Base-by-base conservation (phyloP, 2,797 vertebrate genomes). In the Decapterus maruadsi region DNA sequence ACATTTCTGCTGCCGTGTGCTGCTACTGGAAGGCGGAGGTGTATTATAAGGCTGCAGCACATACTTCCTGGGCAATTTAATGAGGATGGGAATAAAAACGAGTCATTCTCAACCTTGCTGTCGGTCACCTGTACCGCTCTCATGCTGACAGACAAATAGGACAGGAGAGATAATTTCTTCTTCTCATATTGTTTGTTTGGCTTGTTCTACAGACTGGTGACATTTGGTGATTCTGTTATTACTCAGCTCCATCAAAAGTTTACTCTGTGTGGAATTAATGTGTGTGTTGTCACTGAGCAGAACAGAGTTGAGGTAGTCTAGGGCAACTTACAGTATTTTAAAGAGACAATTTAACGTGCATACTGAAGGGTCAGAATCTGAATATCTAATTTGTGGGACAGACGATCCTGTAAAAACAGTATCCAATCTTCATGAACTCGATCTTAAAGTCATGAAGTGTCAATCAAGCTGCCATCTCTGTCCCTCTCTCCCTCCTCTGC, bases 31-130 rank as follows among this genome's bases (percentile, higher is more conserved):
- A 75, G 75, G 70, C 72, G 77, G 66, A 81, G 75, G 82, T 72
- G 81, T 67, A 42, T 66, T 2, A 40, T 19, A 54, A 42, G 20
- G 68, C 45, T 61, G 73, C 70, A 75, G 74, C 62, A 58, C 38
- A 64, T 77, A 78, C 62, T 75, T 83, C 64, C 70, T 59, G 61
- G 64, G 69, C 40, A 82, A 77, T 85, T 78, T 80, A 87, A 80
- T 57, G 40, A 81, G 59, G 51, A 60, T 61, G 48, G 22, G 20
- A 73, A 57, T 60, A n/a, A 68, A 78, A 87, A 75, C 0, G 3
- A 75, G 57, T 64, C 50, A 68, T 48, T 26, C 26, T 31, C 55
- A 81, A 60, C 38, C 67, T 75, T 38, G 60, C 57, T 42, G 61
- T 80, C 48, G 54, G 20, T 75, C 68, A 75, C 68, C 72, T 60